A percentile compares a stretch with the other conserved stretches of the same genome.
phyloP scores from a whole-genome alignment of 2,113 vertebrate genomes.

The Hymenochirus boettgeri region DNA sequence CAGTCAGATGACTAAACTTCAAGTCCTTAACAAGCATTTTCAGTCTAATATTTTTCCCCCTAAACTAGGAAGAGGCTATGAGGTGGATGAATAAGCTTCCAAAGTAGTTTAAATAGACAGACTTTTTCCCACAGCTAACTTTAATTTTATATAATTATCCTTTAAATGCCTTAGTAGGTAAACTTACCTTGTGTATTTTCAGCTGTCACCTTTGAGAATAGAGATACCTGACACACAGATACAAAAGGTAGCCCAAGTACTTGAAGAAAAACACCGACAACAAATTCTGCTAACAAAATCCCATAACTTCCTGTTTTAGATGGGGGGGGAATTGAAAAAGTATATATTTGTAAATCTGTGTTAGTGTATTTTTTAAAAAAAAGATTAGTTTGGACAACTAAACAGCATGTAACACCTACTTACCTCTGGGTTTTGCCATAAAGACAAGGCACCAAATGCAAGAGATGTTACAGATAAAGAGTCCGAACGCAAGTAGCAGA shows the following conservation, averaged over 20 bases:
- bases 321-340: neutral
- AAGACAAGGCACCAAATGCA: constrained; percentile 75
- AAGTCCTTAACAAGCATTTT: too few relatives aligned
- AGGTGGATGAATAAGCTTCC: too few relatives aligned
- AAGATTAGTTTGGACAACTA: neutral
- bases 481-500: constrained; percentile 65
- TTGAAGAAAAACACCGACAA: constrained; percentile 75
- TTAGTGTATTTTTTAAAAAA: too few relatives aligned
- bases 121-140: too few relatives aligned
- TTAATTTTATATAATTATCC: too few relatives aligned
- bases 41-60: too few relatives aligned
- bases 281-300: constrained; percentile 66
- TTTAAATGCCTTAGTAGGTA: too few relatives aligned
- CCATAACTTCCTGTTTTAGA: constrained; percentile 51
- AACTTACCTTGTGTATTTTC: constrained; percentile 72
- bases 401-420: neutral
- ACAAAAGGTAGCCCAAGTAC: constrained; percentile 75
- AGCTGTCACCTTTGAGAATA: constrained; percentile 76
- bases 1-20: too few relatives aligned
- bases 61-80: too few relatives aligned
- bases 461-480: constrained; percentile 69
- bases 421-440: constrained; percentile 67
- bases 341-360: too few relatives aligned
- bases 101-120: too few relatives aligned
- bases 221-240: constrained; percentile 72